Percentiles rank a stretch among this genome's conserved stretches.
Evolutionary conservation across 2,113 vertebrate species (phyloP).

Genomic region (Mellivora capensis): DNA sequence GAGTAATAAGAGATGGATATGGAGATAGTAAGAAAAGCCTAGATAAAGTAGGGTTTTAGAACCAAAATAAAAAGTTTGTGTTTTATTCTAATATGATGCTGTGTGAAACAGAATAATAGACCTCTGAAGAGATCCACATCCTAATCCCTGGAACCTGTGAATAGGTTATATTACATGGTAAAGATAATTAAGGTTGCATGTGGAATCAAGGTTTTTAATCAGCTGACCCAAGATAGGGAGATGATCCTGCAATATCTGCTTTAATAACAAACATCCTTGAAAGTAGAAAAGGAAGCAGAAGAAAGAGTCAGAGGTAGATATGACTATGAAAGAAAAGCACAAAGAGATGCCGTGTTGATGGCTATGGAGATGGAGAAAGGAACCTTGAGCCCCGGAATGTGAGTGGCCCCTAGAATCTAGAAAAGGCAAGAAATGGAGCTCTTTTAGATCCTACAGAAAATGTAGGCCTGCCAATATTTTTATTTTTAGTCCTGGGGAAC

Average conservation of each 20-base stretch:
- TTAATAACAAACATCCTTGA: neutral
- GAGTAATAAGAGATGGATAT: neutral
- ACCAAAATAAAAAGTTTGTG: neutral
- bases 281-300: neutral
- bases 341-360: neutral
- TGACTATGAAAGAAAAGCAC: neutral
- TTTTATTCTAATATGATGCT: neutral
- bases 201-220: neutral
- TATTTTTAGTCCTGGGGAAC: neutral
- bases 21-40: neutral
- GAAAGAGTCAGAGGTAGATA: neutral
- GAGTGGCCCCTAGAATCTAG: neutral
- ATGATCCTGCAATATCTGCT: neutral
- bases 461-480: neutral
- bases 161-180: neutral
- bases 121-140: neutral
- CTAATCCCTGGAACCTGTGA: neutral
- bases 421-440: neutral
- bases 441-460: neutral
- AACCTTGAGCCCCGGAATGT: neutral
- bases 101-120: neutral
- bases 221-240: neutral
- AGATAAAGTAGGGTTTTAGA: neutral
- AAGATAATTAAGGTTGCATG: neutral
- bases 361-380: neutral